Percentiles rank a stretch among this genome's conserved stretches.
These are phyloP conservation scores for Cheilosia vulpina DNA, from an alignment of 2,888 invertebrate species.

Conservation along the genomic window DNA sequence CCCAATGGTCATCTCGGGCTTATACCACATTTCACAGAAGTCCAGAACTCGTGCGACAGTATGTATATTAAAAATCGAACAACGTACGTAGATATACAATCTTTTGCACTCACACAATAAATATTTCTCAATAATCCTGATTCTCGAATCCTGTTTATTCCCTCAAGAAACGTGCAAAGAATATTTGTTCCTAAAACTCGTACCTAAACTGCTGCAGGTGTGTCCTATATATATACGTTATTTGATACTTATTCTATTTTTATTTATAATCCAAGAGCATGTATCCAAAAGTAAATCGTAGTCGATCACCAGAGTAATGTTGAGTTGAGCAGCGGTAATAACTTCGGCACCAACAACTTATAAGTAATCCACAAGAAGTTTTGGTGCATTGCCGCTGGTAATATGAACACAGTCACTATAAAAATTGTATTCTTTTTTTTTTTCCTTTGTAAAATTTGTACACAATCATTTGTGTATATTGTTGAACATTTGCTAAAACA, in stretches of 20 bases:
- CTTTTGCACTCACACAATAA: neutral
- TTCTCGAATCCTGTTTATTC: neutral
- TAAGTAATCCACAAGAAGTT: constrained; percentile 66
- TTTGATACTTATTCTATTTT: constrained; percentile 31
- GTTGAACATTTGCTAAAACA: neutral
- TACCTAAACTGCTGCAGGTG: neutral
- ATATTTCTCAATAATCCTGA: neutral
- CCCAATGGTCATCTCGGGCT: too few species aligned
- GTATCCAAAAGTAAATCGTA: constrained; percentile 48
- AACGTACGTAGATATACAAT: neutral
- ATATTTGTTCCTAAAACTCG: neutral
- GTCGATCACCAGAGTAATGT: constrained; percentile 39
- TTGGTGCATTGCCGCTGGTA: constrained; percentile 66
- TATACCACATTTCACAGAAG: too few species aligned
- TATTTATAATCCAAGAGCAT: constrained; percentile 62
- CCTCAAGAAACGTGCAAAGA: neutral
- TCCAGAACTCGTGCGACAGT: too few species aligned
- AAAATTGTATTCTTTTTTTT: constrained; percentile 8
- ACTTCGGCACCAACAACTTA: constrained; percentile 48
- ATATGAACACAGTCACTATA: constrained; percentile 22
- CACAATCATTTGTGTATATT: constrained; percentile 5
- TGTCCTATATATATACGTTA: neutral
- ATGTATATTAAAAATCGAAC: too few species aligned
- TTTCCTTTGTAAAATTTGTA: neutral
- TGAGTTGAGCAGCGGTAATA: constrained; percentile 26